Percentiles rank a stretch among this genome's conserved stretches.
These are phyloP conservation scores for Strix occidentalis DNA, from an alignment of 2,797 vertebrate genomes.

Conservation along the genomic window DNA sequence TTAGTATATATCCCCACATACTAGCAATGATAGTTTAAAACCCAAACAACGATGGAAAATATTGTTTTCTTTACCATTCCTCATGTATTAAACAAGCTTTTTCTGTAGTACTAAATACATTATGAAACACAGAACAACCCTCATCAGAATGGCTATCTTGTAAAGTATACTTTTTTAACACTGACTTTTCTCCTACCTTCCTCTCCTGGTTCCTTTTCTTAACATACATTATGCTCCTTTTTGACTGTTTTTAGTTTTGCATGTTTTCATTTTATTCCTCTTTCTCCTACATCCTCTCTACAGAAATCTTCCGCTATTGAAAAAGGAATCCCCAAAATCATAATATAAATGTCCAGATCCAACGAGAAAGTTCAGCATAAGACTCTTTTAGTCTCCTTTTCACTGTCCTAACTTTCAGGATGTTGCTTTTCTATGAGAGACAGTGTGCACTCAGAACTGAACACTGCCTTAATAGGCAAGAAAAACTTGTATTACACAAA, in stretches of 20 bases:
- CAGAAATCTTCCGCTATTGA: background rate
- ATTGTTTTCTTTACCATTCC: background rate
- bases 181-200: background rate
- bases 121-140: background rate
- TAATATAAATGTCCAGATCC: background rate
- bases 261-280: background rate
- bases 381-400: background rate
- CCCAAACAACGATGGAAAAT: background rate
- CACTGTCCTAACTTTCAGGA: background rate
- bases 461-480: background rate
- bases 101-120: background rate
- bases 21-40: background rate
- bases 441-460: accelerated
- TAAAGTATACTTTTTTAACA: background rate
- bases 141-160: background rate
- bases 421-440: background rate
- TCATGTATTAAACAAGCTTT: background rate
- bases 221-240: background rate
- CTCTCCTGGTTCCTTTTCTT: background rate
- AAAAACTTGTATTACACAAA: background rate
- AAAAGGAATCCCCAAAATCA: background rate
- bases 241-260: background rate
- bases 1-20: accelerated
- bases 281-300: background rate
- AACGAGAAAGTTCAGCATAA: background rate